Base-by-base conservation (phyloP, 2,888 invertebrate genomes). In the Carabus problematicus region DNA sequence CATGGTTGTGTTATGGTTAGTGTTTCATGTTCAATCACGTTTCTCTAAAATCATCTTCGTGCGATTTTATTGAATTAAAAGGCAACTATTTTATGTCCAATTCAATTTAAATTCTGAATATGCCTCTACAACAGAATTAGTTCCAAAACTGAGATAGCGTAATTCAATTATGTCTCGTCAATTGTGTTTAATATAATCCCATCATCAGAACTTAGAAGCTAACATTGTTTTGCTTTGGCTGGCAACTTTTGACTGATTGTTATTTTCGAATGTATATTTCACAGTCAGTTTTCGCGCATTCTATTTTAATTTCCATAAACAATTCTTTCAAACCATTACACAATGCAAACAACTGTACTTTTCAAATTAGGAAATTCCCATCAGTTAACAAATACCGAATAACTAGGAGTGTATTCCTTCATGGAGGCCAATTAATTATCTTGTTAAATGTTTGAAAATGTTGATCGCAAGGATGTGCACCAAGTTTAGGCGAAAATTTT, bases 91-190 rank as follows among this genome's bases (percentile, higher is more conserved):
- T 55, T 55, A 64, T 43, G 55, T 54, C 58, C 18, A 64, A 64
- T 45, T 64, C 47, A 58, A 64, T 56, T 64, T 40, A 63, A 63
- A 54, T 18, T 63, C 11, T 1, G 11, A 45, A 14, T 18, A 18
- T 7, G 54, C 58, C 1, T 41, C 55, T 55, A 3, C 11, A 12
- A 3, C 16, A 8, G 49, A 29, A 29, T 43, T 55, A 64, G 55
- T 55, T 54, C 42, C n/a, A 42, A 55, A 55, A 55, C 55, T 55
- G 47, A 64, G 64, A 64, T 56, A 64, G 47, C 40, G 40, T 64
- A 47, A 64, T 64, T 64, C 29, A 58, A 64, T 56, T 63, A 63
- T 54, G 52, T 52, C 63, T n/a, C n/a, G n/a, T 52, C 62, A 63
- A 52, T 63, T 63, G 63, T 54, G 40, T 63, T 49, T 40, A 7